Evolutionary conservation across 2,797 vertebrate genomes (phyloP).

Genomic region (Tapirus indicus): DNA sequence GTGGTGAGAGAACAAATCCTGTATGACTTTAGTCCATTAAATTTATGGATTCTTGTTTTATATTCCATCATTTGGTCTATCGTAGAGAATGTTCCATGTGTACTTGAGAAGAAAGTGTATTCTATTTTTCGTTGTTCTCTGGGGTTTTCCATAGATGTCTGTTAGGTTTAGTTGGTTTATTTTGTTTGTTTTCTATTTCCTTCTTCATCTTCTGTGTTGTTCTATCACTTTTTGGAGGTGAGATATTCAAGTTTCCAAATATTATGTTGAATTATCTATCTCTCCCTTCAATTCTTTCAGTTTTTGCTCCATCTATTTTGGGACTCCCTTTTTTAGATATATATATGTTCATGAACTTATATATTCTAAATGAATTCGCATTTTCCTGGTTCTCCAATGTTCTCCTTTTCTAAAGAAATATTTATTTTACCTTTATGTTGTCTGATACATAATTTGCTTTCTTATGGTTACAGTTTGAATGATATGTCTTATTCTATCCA

Average conservation of each 20-base stretch:
- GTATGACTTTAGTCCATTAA: no score
- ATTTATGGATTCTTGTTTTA: background rate
- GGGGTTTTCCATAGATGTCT: background rate
- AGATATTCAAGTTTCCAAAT: background rate
- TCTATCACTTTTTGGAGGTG: background rate
- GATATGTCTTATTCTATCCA: background rate
- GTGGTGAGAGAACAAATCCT: background rate
- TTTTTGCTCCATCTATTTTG: background rate
- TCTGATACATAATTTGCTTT: background rate
- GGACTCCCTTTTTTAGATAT: background rate
- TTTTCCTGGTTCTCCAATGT: background rate
- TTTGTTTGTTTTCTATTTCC: background rate
- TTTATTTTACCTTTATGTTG: background rate
- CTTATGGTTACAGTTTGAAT: background rate
- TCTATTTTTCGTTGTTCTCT: background rate
- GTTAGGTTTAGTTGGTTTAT: background rate
- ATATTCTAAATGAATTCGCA: background rate
- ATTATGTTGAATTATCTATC: background rate
- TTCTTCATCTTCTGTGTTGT: background rate
- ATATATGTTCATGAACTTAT: background rate
- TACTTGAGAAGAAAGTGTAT: background rate
- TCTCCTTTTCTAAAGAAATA: background rate
- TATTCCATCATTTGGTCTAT: background rate
- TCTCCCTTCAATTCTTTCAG: background rate
- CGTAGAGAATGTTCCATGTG: background rate